A percentile compares a stretch with the other conserved stretches of the same genome.
Evolutionary conservation across 2,113 vertebrate genomes (phyloP).

Genomic region (Orycteropus afer): DNA sequence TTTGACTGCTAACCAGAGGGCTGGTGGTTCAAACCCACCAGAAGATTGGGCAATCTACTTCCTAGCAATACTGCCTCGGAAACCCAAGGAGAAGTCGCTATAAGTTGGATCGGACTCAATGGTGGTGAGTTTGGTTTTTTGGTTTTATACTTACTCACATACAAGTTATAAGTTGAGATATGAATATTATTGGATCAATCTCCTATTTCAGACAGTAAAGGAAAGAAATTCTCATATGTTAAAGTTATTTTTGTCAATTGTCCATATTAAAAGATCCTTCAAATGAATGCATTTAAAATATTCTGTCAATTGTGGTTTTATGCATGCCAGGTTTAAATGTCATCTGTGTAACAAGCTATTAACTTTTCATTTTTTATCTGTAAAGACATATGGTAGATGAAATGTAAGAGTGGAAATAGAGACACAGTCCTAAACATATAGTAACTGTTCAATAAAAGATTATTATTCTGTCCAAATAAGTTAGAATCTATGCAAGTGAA

Average conservation of each 20-base stretch:
- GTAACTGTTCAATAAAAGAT: background rate
- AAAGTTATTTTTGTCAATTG: constrained; percentile 55
- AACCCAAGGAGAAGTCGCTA: no score
- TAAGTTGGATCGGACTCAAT: no score
- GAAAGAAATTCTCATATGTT: constrained; percentile 14
- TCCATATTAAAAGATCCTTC: constrained; percentile 22
- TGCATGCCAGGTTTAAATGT: constrained; percentile 3
- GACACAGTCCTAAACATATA: constrained; percentile 1
- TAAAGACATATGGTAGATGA: background rate
- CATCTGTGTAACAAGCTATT: background rate
- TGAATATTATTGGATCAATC: constrained; percentile 19
- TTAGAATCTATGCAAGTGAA: constrained; percentile 1
- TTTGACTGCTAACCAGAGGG: no score
- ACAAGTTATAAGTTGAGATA: background rate
- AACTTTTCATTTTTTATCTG: constrained; percentile 37
- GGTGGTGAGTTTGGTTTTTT: no score
- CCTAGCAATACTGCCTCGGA: no score
- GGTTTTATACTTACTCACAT: background rate
- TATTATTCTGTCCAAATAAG: background rate
- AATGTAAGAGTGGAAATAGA: constrained; percentile 5
- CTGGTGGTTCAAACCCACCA: no score
- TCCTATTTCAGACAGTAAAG: constrained; percentile 18
- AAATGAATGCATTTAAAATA: constrained; percentile 63
- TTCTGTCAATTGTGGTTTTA: constrained; percentile 33
- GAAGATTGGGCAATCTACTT: no score